Percentiles rank a stretch among this genome's conserved stretches.
phyloP scores from a whole-genome alignment of 2,797 vertebrate species.

The Falco peregrinus region DNA sequence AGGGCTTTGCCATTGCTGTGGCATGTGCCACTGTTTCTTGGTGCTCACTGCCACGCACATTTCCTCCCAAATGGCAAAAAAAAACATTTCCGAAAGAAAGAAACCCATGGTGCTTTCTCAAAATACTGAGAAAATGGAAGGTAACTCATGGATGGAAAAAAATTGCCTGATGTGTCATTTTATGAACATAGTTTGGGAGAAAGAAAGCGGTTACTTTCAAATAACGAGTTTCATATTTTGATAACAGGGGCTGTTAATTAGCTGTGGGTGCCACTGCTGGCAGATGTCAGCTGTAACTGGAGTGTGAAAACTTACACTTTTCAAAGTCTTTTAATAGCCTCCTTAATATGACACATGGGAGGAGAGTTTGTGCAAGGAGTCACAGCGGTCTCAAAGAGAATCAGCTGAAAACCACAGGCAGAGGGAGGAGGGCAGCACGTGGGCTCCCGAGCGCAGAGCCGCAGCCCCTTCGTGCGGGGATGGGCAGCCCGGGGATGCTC shows the following conservation, averaged over 20 bases:
- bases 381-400: not conserved
- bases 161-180: not conserved
- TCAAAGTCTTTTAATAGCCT: not conserved
- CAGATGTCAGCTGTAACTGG: not conserved
- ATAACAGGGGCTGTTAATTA: constrained; percentile 18
- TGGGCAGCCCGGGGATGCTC: not conserved
- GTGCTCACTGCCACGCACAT: accelerated
- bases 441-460: not conserved
- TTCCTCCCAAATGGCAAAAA: not conserved
- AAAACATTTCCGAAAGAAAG: not conserved
- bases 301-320: constrained; percentile 11
- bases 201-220: not conserved
- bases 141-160: not conserved
- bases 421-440: not conserved
- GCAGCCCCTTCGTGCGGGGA: not conserved
- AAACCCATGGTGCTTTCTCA: not conserved
- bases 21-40: accelerated
- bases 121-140: not conserved
- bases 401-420: not conserved
- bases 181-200: not conserved
- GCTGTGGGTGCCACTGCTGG: not conserved
- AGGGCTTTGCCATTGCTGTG: not conserved
- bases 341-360: not conserved
- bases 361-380: not conserved
- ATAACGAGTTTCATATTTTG: not conserved